Conservation (phyloP, 2,113 vertebrate species). For the Gymnogyps californianus region DNA sequence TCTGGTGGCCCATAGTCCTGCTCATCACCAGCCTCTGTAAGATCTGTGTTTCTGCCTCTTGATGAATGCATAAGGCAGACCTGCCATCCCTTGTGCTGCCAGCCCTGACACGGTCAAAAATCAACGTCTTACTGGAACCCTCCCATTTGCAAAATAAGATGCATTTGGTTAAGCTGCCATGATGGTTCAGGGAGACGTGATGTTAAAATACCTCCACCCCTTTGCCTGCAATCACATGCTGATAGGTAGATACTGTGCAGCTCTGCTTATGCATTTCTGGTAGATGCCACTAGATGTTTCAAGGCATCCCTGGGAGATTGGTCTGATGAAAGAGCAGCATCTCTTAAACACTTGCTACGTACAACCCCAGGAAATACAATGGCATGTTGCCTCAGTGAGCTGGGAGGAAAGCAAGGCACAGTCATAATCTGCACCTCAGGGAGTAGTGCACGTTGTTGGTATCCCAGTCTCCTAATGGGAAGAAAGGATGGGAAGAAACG, state of each 20-base stretch:
- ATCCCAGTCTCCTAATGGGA: not conserved
- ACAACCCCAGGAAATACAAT: not conserved
- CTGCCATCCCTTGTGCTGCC: not conserved
- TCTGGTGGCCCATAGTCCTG: not conserved
- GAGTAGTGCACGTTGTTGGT: not conserved
- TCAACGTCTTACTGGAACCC: not conserved
- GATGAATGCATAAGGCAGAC: not conserved
- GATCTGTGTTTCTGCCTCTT: not conserved
- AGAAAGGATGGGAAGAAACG: not conserved
- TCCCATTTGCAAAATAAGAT: not conserved
- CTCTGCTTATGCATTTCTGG: not conserved
- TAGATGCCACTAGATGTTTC: not conserved
- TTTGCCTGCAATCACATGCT: not conserved
- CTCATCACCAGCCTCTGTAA: not conserved
- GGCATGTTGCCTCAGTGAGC: not conserved
- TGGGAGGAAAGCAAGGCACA: not conserved
- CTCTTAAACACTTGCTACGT: not conserved
- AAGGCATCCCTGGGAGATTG: not conserved
- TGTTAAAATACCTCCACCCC: not conserved
- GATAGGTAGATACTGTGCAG: not conserved
- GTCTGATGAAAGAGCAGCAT: not conserved
- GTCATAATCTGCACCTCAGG: not conserved
- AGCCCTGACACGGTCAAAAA: not conserved
- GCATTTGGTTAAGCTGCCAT: not conserved
- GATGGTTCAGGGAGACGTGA: not conserved